Evolutionary conservation across 2,797 vertebrate species (phyloP).

Genomic region (Onychomys leucogaster): DNA sequence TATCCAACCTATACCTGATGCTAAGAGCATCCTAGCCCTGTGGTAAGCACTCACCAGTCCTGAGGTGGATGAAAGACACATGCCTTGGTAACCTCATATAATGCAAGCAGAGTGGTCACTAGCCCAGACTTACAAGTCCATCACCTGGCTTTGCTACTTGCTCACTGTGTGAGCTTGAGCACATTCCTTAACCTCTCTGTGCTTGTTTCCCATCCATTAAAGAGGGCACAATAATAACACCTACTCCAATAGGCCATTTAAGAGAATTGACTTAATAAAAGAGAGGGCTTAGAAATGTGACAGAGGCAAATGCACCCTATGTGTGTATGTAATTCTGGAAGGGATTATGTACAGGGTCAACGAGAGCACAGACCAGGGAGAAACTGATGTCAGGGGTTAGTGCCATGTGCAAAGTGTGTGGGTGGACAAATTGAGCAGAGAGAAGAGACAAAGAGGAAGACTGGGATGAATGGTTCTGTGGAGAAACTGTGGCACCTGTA

Average conservation of each 20-base stretch:
- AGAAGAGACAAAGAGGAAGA: not conserved
- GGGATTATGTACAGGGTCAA: accelerated
- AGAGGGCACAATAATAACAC: not conserved
- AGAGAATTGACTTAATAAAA: not conserved
- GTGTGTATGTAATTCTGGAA: not conserved
- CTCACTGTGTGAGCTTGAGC: not conserved
- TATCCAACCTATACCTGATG: accelerated
- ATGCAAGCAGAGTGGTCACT: not conserved
- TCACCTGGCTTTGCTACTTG: not conserved
- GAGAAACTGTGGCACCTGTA: accelerated
- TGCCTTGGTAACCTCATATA: not conserved
- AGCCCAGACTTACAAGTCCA: not conserved
- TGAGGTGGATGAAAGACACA: not conserved
- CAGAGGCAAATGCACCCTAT: not conserved
- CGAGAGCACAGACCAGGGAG: not conserved
- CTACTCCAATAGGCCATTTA: too few relatives aligned
- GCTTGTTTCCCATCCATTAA: not conserved
- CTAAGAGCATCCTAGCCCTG: not conserved
- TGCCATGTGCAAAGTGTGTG: not conserved
- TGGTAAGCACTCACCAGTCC: not conserved
- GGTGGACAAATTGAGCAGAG: not conserved
- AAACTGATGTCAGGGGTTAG: accelerated
- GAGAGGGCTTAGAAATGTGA: not conserved
- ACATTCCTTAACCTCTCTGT: not conserved
- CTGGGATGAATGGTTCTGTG: not conserved